A percentile compares a stretch with the other conserved stretches of the same genome.
phyloP scores from a whole-genome alignment of 2,797 vertebrate species.

The Sparus aurata region DNA sequence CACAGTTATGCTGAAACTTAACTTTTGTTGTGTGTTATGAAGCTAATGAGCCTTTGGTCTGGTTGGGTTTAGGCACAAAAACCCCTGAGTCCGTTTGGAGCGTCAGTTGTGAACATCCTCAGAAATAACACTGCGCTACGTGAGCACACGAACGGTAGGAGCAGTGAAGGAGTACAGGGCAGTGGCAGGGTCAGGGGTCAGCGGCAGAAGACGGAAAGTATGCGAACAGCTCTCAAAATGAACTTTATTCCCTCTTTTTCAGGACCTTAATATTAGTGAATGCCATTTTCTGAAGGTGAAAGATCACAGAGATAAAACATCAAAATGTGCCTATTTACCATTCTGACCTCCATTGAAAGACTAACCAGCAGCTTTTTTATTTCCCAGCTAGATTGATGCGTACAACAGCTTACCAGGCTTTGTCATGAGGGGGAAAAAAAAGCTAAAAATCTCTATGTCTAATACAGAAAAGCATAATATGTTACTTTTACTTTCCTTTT shows the following conservation, averaged over 20 bases:
- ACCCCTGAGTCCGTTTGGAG: too few relatives aligned
- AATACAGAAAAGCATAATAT: not conserved
- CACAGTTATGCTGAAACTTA: too few relatives aligned
- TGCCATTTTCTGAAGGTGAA: not conserved
- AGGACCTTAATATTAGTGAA: not conserved
- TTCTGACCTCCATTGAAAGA: not conserved
- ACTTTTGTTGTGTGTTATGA: too few relatives aligned
- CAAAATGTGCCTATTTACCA: not conserved
- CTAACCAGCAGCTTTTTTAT: not conserved
- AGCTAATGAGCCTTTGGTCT: not conserved
- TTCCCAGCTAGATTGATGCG: not conserved
- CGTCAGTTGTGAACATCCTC: too few relatives aligned
- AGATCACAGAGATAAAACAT: not conserved
- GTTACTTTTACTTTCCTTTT: slow-evolving; percentile 13
- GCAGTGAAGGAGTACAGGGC: too few relatives aligned
- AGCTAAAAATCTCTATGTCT: not conserved
- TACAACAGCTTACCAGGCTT: not conserved
- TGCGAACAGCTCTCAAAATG: not conserved
- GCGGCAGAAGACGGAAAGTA: too few relatives aligned
- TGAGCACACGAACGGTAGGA: too few relatives aligned
- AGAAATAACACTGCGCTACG: too few relatives aligned
- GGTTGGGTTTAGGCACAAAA: too few relatives aligned
- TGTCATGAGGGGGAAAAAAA: not conserved
- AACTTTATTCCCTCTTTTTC: slow-evolving; percentile 23
- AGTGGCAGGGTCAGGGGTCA: too few relatives aligned